Percentiles rank a stretch among this genome's conserved stretches.
These are phyloP conservation scores for Cinara cedri DNA, from an alignment of 2,888 invertebrate species.

Conservation along the genomic window DNA sequence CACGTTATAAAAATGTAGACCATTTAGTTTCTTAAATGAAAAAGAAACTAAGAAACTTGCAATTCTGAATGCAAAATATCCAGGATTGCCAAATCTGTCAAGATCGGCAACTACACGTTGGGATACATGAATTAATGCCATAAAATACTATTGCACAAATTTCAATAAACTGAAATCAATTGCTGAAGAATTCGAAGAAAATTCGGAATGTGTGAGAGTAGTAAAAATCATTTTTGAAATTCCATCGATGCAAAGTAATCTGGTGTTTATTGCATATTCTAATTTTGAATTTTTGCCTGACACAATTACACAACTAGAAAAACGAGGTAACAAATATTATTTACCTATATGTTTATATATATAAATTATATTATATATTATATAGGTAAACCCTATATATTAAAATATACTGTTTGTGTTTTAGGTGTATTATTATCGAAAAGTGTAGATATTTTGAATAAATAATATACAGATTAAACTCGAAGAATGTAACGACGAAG, in stretches of 20 bases:
- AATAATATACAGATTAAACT: too few species aligned
- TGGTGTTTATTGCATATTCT: background rate
- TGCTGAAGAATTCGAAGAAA: background rate
- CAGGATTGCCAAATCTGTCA: background rate
- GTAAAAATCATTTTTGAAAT: background rate
- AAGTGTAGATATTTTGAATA: too few species aligned
- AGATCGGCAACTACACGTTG: too few species aligned
- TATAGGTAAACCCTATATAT: too few species aligned
- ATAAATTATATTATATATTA: too few species aligned
- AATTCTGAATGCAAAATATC: background rate
- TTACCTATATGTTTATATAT: too few species aligned
- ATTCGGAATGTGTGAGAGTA: background rate
- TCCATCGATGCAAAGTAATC: background rate
- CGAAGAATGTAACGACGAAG: too few species aligned
- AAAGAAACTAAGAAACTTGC: background rate
- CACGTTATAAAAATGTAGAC: conserved; percentile 4
- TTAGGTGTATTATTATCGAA: too few species aligned
- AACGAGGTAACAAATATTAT: too few species aligned
- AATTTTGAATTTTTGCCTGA: too few species aligned
- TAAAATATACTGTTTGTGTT: too few species aligned
- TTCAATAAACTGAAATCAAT: background rate
- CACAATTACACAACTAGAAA: too few species aligned
- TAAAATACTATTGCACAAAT: background rate
- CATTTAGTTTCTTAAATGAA: background rate
- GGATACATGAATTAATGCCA: background rate